Percentiles rank a stretch among this genome's conserved stretches.
phyloP scores from a whole-genome alignment of 2,113 vertebrate genomes.

The Azemiops feae region DNA sequence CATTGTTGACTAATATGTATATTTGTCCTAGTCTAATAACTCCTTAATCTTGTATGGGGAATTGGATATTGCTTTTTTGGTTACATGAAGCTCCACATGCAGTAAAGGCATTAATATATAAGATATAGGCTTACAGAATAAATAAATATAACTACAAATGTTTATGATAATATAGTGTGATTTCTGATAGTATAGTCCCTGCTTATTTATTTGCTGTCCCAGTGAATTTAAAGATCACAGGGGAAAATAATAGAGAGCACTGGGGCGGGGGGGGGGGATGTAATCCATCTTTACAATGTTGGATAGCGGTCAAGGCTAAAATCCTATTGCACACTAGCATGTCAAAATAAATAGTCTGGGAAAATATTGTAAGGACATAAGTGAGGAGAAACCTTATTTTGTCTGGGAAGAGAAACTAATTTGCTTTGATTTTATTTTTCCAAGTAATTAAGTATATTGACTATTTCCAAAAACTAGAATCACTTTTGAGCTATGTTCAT shows the following conservation, averaged over 20 bases:
- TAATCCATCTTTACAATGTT: neutral
- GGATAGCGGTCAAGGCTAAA: neutral
- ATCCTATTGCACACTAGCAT: neutral
- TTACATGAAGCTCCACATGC: neutral
- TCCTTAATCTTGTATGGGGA: neutral
- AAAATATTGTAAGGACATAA: neutral
- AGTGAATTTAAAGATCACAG: neutral
- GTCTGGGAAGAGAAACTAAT: neutral
- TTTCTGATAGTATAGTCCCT: neutral
- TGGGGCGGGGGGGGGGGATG: accelerated
- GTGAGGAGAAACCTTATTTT: neutral
- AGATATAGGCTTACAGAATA: neutral
- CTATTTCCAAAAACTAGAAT: neutral
- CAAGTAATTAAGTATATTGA: neutral
- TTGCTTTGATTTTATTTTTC: neutral
- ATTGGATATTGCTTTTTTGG: neutral
- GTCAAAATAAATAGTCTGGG: slow-evolving; percentile 1
- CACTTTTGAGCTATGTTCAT: neutral
- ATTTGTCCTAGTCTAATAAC: neutral
- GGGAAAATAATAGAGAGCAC: neutral
- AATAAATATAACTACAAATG: neutral
- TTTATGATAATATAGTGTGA: neutral
- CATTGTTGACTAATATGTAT: neutral
- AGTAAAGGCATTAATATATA: neutral
- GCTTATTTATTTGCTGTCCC: neutral